Conservation (phyloP, 2,113 vertebrate species). For the Microcebus lehilahytsara region DNA sequence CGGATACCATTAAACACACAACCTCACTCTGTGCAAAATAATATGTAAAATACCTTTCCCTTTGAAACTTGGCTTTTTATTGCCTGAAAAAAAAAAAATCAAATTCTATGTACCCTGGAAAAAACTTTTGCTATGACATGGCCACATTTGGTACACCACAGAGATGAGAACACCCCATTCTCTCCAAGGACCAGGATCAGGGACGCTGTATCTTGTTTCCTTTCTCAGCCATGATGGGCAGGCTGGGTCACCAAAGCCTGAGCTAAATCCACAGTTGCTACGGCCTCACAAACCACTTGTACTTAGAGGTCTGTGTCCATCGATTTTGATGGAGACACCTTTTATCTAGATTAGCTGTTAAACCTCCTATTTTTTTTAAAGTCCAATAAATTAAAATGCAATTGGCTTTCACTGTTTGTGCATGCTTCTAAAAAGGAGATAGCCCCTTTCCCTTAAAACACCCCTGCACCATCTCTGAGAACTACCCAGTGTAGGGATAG, state of each 20-base stretch:
- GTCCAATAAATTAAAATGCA: constrained; percentile 50
- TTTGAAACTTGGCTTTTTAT: background rate
- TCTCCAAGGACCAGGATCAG: background rate
- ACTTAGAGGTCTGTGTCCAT: constrained; percentile 3
- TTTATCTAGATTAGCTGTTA: constrained; percentile 58
- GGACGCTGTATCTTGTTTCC: background rate
- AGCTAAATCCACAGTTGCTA: background rate
- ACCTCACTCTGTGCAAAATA: background rate
- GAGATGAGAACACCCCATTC: background rate
- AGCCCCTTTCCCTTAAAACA: background rate
- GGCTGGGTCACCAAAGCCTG: background rate
- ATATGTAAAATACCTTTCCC: background rate
- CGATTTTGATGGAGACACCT: constrained; percentile 48
- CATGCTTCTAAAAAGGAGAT: background rate
- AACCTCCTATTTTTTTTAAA: constrained; percentile 4
- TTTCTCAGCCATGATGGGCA: background rate
- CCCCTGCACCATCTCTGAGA: background rate
- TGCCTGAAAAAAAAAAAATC: background rate
- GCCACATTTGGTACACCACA: background rate
- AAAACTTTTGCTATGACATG: background rate
- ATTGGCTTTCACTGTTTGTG: background rate
- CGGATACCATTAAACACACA: background rate
- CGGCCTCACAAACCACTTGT: background rate
- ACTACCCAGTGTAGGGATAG: background rate
- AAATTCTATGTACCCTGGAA: background rate